phyloP scores from a whole-genome alignment of 2,113 vertebrate genomes.

The Chlamydotis undulata region DNA sequence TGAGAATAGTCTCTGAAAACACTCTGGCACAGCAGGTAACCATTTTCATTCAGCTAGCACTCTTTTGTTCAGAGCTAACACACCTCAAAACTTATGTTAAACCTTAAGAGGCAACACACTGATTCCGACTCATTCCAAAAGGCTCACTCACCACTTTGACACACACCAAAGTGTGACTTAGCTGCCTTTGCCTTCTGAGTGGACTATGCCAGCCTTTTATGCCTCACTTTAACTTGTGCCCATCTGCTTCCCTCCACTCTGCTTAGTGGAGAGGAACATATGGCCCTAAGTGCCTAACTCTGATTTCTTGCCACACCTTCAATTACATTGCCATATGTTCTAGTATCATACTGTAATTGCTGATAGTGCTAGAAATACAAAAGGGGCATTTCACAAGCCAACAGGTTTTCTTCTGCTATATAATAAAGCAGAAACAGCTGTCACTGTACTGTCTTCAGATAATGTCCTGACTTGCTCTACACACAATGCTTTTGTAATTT shows the following conservation, averaged over 20 bases:
- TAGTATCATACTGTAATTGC: constrained; percentile 53
- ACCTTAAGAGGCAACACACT: neutral
- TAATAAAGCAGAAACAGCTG: constrained; percentile 42
- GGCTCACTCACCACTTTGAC: neutral
- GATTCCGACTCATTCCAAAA: neutral
- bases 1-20: neutral
- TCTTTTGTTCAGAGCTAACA: neutral
- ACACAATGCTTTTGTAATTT: neutral
- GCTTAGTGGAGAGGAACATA: constrained; percentile 32
- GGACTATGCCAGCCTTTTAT: neutral
- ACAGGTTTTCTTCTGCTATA: constrained; percentile 24
- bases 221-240: neutral
- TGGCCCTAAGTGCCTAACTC: constrained; percentile 39
- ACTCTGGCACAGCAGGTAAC: neutral
- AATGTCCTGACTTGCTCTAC: neutral
- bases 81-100: neutral
- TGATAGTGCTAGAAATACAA: constrained; percentile 57
- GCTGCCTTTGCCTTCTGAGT: neutral
- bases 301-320: constrained; percentile 67
- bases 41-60: neutral
- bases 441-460: neutral
- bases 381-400: constrained; percentile 47
- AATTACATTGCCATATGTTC: constrained; percentile 58
- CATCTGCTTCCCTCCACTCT: constrained; percentile 34
- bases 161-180: neutral